Evolutionary conservation across 2,888 invertebrate genomes (phyloP).

Genomic region (Camponotus fellah): DNA sequence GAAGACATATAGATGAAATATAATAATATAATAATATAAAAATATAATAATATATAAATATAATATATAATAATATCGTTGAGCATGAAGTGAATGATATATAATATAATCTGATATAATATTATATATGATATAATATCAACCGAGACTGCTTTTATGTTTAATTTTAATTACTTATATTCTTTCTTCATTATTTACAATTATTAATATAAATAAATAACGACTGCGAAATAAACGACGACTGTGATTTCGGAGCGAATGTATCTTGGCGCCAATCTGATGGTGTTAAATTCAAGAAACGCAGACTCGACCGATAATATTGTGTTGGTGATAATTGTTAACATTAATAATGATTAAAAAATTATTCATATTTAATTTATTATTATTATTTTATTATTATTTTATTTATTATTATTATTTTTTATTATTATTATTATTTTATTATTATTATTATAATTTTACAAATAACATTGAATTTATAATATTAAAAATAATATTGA

Average conservation of each 20-base stretch:
- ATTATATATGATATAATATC: background rate
- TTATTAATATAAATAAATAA: background rate
- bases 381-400: background rate
- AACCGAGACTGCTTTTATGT: background rate
- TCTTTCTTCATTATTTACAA: background rate
- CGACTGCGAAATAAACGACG: constrained; percentile 50
- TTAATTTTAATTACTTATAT: background rate
- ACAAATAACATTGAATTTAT: no score
- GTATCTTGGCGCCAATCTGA: background rate
- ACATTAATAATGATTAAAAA: no score
- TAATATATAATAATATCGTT: no score
- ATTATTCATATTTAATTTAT: background rate
- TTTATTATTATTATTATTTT: no score
- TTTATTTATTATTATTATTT: background rate
- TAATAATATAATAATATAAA: no score
- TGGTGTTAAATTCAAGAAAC: background rate
- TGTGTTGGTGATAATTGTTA: background rate
- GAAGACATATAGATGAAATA: background rate
- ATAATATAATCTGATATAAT: no score
- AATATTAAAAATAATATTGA: background rate
- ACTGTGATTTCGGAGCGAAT: background rate
- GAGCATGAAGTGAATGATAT: no score
- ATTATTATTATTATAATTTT: background rate
- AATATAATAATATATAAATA: no score
- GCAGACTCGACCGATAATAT: no score